Percentiles rank a stretch among this genome's conserved stretches.
phyloP scores from a whole-genome alignment of 2,888 invertebrate species.

The Rhodophaea formosa region DNA sequence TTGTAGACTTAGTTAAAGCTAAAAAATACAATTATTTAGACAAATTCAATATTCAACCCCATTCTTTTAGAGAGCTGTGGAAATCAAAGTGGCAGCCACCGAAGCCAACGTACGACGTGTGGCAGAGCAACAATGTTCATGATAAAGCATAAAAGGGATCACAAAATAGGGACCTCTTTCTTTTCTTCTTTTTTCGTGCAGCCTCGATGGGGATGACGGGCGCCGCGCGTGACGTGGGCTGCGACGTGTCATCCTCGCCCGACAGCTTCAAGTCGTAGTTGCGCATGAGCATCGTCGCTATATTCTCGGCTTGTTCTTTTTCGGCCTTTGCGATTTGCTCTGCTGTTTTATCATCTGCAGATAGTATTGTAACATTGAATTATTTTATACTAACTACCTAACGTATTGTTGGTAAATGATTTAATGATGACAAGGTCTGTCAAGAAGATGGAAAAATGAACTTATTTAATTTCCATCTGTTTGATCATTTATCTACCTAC shows the following conservation, averaged over 20 bases:
- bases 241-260: slow-evolving; percentile 74
- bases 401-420: too few relatives aligned
- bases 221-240: slow-evolving; percentile 66
- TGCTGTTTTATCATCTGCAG: slow-evolving; percentile 48
- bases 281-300: slow-evolving; percentile 57
- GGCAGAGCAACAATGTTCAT: too few relatives aligned
- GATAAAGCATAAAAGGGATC: background rate
- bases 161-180: slow-evolving; percentile 53
- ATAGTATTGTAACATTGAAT: background rate
- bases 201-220: slow-evolving; percentile 59
- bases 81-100: too few relatives aligned
- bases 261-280: slow-evolving; percentile 63
- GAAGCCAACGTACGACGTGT: too few relatives aligned
- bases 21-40: too few relatives aligned
- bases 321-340: slow-evolving; percentile 61
- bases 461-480: too few relatives aligned
- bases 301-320: slow-evolving; percentile 57
- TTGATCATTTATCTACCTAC: too few relatives aligned
- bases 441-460: too few relatives aligned
- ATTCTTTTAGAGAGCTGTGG: too few relatives aligned
- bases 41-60: too few relatives aligned
- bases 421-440: too few relatives aligned
- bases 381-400: background rate
- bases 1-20: too few relatives aligned
- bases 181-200: slow-evolving; percentile 68